phyloP scores from a whole-genome alignment of 2,888 invertebrate species.

The Cataglyphis albicans region DNA sequence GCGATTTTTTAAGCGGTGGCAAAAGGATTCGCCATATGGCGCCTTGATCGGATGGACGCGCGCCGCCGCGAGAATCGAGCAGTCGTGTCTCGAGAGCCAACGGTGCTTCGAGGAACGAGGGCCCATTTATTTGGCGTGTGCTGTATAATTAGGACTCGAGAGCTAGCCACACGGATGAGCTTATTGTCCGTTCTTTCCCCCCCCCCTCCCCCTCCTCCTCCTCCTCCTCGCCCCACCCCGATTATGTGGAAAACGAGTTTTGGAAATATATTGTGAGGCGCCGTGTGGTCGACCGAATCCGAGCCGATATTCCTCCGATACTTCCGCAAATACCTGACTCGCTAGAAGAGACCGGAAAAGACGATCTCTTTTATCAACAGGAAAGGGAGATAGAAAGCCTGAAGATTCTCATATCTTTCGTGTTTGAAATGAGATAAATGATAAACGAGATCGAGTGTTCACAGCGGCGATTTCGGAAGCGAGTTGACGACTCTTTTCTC shows the following conservation, averaged over 20 bases:
- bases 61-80: constrained; percentile 67
- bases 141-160: constrained; percentile 83
- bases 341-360: not conserved
- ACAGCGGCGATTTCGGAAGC: constrained; percentile 29
- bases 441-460: not conserved
- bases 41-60: constrained; percentile 68
- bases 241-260: constrained; percentile 76
- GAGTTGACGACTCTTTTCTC: constrained; percentile 57
- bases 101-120: constrained; percentile 80
- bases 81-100: constrained; percentile 75
- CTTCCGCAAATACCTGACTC: constrained; percentile 68
- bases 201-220: not conserved
- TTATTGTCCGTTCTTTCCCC: constrained; percentile 69
- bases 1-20: constrained; percentile 75
- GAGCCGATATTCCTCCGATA: constrained; percentile 38
- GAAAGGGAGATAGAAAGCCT: not conserved
- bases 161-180: constrained; percentile 66
- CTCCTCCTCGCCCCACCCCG: constrained; percentile 22
- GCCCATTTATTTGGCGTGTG: constrained; percentile 83
- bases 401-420: not conserved
- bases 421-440: constrained; percentile 3
- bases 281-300: constrained; percentile 64
- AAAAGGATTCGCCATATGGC: constrained; percentile 85
- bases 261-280: constrained; percentile 71
- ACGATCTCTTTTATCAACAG: constrained; percentile 5